These are phyloP conservation scores for Amphibalanus amphitrite DNA, from an alignment of 1,140 invertebrate species.

Conservation along the genomic window DNA sequence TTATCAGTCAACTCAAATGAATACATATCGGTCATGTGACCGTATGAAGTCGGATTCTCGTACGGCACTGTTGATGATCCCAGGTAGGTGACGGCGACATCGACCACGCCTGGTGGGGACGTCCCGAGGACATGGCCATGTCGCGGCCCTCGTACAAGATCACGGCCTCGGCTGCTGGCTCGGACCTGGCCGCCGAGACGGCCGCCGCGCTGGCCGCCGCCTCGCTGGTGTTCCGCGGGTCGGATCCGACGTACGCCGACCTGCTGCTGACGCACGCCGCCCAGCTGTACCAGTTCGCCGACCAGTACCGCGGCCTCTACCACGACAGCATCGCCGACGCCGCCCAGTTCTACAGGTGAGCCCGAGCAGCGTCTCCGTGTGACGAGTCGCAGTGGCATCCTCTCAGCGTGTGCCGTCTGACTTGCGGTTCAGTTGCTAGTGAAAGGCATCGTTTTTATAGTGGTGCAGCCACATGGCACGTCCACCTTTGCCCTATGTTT, in stretches of 20 bases:
- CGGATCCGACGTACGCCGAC: conserved; percentile 32
- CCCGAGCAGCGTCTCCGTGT: no score
- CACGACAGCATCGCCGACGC: conserved; percentile 35
- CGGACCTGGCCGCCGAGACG: conserved; percentile 44
- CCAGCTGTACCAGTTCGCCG: conserved; percentile 41
- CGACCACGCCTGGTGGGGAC: conserved; percentile 33
- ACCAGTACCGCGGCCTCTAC: conserved; percentile 35
- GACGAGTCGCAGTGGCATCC: no score
- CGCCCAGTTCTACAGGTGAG: conserved; percentile 21
- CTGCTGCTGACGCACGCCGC: conserved; percentile 34
- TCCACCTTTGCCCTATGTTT: no score
- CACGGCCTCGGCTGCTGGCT: conserved; percentile 32
- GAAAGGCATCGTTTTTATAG: no score
- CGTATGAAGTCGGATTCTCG: no score
- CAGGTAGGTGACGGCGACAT: conserved; percentile 9
- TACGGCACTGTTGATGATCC: no score
- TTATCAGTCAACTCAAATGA: no score
- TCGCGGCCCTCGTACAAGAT: conserved; percentile 40
- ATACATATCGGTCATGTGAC: no score
- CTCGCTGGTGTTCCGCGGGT: conserved; percentile 28
- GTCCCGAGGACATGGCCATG: conserved; percentile 42
- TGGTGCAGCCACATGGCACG: no score
- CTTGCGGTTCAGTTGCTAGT: no score
- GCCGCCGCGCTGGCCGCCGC: conserved; percentile 39
- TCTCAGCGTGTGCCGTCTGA: no score